phyloP scores from a whole-genome alignment of 2,888 invertebrate genomes.

The Volucella inflata region DNA sequence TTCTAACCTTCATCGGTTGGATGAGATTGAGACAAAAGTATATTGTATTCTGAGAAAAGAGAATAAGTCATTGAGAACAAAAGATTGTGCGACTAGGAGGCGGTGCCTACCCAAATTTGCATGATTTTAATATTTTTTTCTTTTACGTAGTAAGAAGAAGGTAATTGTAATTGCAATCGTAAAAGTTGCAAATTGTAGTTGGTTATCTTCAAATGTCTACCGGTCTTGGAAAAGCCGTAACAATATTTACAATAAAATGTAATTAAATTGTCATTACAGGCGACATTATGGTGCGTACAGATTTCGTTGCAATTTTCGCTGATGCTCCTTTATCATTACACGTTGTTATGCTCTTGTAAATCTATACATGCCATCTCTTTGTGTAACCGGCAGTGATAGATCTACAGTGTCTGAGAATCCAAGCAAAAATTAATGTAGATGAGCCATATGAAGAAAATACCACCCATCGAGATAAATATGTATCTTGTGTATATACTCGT shows the following conservation, averaged over 20 bases:
- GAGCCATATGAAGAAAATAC: background rate
- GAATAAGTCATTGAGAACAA: conserved; percentile 49
- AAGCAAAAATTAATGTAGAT: background rate
- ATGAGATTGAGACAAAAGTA: conserved; percentile 21
- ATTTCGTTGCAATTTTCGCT: background rate
- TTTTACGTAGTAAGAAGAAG: background rate
- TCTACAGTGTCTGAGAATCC: background rate
- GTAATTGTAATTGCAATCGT: conserved; percentile 60
- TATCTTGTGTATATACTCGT: background rate
- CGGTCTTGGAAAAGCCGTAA: background rate
- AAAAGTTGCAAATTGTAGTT: conserved; percentile 16
- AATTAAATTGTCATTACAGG: conserved; percentile 59
- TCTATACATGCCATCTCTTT: background rate
- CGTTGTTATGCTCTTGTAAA: background rate
- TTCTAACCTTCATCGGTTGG: conserved; percentile 38
- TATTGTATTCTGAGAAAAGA: conserved; percentile 40
- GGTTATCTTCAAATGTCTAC: background rate
- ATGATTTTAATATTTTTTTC: conserved; percentile 13
- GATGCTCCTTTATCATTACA: background rate
- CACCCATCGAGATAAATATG: background rate
- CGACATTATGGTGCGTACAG: background rate
- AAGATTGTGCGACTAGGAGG: conserved; percentile 29
- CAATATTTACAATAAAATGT: conserved; percentile 24
- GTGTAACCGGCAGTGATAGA: background rate
- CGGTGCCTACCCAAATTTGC: conserved; percentile 24